Percentiles rank a stretch among this genome's conserved stretches.
These are phyloP conservation scores for Melikaiella ostensackeni DNA, from an alignment of 2,888 invertebrate genomes.

Conservation along the genomic window DNA sequence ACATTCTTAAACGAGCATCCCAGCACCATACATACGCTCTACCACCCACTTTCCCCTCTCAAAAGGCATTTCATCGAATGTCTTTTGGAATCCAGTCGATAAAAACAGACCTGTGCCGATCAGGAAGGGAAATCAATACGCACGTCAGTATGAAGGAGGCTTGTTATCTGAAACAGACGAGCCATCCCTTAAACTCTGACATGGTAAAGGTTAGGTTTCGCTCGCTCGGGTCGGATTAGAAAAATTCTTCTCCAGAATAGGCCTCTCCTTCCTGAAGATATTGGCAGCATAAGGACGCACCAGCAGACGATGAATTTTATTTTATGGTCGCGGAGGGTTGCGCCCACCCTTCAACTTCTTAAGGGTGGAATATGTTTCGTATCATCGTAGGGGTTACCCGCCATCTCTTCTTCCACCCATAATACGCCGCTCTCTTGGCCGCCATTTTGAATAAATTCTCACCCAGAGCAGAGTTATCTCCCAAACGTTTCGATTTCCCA, in stretches of 20 bases:
- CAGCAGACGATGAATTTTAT: slow-evolving; percentile 75
- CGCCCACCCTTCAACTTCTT: slow-evolving; percentile 58
- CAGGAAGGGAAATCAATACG: slow-evolving; percentile 62
- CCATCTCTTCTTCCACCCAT: slow-evolving; percentile 70
- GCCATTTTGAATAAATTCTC: slow-evolving; percentile 78
- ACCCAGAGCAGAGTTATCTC: slow-evolving; percentile 76
- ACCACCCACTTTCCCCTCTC: slow-evolving; percentile 40
- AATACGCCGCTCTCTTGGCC: slow-evolving; percentile 63
- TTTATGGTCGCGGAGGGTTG: slow-evolving; percentile 71
- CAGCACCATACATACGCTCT: slow-evolving; percentile 21
- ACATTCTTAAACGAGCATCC: slow-evolving; percentile 48
- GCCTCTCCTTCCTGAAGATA: slow-evolving; percentile 41
- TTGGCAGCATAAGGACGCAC: slow-evolving; percentile 55
- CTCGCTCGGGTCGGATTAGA: slow-evolving; percentile 53
- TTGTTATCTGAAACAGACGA: slow-evolving; percentile 64
- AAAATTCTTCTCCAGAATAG: slow-evolving; percentile 46
- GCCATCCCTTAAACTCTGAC: slow-evolving; percentile 48
- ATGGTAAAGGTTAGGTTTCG: slow-evolving; percentile 46
- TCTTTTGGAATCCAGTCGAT: slow-evolving; percentile 53
- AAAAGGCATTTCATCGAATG: slow-evolving; percentile 41
- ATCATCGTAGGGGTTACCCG: slow-evolving; percentile 75
- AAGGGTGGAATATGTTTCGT: slow-evolving; percentile 77
- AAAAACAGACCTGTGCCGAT: slow-evolving; percentile 55
- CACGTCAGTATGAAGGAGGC: slow-evolving; percentile 53
- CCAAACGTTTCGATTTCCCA: slow-evolving; percentile 77